phyloP scores from a whole-genome alignment of 2,888 invertebrate genomes.

The Limnephilus lunatus region DNA sequence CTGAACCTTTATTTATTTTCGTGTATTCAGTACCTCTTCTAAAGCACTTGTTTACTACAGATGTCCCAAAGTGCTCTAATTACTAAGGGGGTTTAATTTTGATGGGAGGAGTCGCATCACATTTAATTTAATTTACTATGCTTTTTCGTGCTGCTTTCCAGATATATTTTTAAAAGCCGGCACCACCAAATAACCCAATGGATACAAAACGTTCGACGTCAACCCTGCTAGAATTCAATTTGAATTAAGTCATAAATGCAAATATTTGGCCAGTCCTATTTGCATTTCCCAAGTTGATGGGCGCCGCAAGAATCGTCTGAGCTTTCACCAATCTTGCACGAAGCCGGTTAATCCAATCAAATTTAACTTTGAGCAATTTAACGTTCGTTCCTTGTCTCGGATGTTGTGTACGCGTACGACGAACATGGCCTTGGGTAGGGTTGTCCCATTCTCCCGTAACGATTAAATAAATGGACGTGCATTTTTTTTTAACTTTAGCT shows the following conservation, averaged over 20 bases:
- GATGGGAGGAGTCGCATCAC: no score
- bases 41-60: no score
- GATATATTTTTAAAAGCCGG: no score
- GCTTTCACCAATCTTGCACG: conserved; percentile 46
- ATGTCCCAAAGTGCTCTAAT: no score
- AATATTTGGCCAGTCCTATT: conserved; percentile 50
- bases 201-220: neutral
- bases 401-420: conserved; percentile 6
- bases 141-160: no score
- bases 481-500: no score
- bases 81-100: no score
- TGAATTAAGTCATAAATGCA: conserved; percentile 46
- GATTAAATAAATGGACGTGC: neutral
- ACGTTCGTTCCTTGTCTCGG: conserved; percentile 40
- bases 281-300: conserved; percentile 49
- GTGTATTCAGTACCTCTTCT: no score
- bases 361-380: conserved; percentile 62
- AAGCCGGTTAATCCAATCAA: conserved; percentile 64
- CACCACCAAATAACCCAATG: no score
- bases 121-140: no score
- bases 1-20: no score
- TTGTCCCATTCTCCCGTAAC: neutral
- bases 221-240: conserved; percentile 24
- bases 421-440: neutral
- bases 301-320: conserved; percentile 42